Conservation (phyloP, 2,113 vertebrate genomes). For the Clarias batrachus region DNA sequence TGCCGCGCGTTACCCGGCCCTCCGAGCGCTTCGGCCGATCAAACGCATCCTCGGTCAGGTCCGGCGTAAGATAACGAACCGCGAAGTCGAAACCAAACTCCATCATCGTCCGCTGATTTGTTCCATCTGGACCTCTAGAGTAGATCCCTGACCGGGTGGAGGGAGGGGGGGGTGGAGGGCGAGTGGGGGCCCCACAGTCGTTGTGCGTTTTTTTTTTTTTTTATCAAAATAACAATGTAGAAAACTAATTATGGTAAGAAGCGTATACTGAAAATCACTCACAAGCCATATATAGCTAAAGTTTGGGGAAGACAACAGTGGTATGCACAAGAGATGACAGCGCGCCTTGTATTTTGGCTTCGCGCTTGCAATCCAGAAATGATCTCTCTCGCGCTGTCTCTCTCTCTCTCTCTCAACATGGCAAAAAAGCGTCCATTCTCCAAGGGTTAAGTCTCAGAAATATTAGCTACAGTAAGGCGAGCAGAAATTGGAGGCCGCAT, state of each 20-base stretch:
- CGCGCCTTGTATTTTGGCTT: slow-evolving; percentile 21
- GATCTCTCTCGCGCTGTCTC: background rate
- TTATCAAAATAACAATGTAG: slow-evolving; percentile 6
- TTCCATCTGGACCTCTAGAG: slow-evolving; percentile 55
- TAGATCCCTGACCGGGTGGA: slow-evolving; percentile 2
- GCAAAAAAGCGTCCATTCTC: slow-evolving; percentile 19
- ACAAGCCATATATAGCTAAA: slow-evolving; percentile 23
- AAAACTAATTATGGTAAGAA: slow-evolving; percentile 17
- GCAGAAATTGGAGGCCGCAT: slow-evolving; percentile 42
- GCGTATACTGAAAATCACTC: background rate
- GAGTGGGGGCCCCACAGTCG: no score
- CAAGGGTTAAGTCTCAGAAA: slow-evolving; percentile 33
- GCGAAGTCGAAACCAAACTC: slow-evolving; percentile 48
- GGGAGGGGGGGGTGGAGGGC: no score
- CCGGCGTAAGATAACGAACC: slow-evolving; percentile 47
- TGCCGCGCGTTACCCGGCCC: slow-evolving; percentile 39
- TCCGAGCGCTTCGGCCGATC: slow-evolving; percentile 46
- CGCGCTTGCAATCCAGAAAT: slow-evolving; percentile 12
- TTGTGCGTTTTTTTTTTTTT: background rate
- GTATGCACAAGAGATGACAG: slow-evolving; percentile 28
- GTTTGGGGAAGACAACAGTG: background rate
- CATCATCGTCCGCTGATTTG: slow-evolving; percentile 40
- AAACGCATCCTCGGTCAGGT: slow-evolving; percentile 43
- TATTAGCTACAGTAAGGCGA: slow-evolving; percentile 10
- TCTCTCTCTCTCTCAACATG: slow-evolving; percentile 11